A percentile compares a stretch with the other conserved stretches of the same genome.
These are phyloP conservation scores for Melinaea menophilus DNA, from an alignment of 2,888 invertebrate genomes.

Conservation along the genomic window DNA sequence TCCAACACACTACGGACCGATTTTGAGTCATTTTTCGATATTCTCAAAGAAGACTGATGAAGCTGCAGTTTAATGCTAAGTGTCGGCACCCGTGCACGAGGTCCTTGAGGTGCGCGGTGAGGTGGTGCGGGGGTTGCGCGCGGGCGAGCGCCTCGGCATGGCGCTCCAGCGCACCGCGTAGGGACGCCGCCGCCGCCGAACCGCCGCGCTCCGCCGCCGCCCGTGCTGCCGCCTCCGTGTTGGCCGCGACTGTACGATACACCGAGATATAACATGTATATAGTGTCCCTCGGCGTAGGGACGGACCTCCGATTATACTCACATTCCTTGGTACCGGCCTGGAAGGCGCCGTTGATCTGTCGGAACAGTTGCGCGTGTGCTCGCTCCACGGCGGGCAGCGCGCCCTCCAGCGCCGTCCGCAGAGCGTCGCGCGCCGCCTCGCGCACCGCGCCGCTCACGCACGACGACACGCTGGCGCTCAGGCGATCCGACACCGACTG, in stretches of 20 bases:
- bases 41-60: no score
- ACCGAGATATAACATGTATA: background rate
- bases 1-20: constrained; percentile 54
- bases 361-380: constrained; percentile 91
- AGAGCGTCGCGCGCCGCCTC: constrained; percentile 88
- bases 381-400: constrained; percentile 92
- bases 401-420: constrained; percentile 81
- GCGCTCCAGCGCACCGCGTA: constrained; percentile 54
- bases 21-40: background rate
- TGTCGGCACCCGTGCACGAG: constrained; percentile 49
- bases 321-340: constrained; percentile 94
- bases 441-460: constrained; percentile 86
- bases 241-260: constrained; percentile 47
- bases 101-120: constrained; percentile 47
- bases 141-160: constrained; percentile 51
- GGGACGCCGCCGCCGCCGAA: constrained; percentile 41
- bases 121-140: constrained; percentile 37
- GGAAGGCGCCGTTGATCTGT: constrained; percentile 93
- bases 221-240: constrained; percentile 61
- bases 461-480: constrained; percentile 81
- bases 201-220: constrained; percentile 64
- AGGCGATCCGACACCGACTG: constrained; percentile 87
- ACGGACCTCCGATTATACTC: constrained; percentile 50
- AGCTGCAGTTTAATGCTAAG: background rate
- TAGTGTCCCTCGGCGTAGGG: no score